Percentiles rank a stretch among this genome's conserved stretches.
phyloP scores from a whole-genome alignment of 2,797 vertebrate genomes.

The Xiphorhynchus erythropygius region DNA sequence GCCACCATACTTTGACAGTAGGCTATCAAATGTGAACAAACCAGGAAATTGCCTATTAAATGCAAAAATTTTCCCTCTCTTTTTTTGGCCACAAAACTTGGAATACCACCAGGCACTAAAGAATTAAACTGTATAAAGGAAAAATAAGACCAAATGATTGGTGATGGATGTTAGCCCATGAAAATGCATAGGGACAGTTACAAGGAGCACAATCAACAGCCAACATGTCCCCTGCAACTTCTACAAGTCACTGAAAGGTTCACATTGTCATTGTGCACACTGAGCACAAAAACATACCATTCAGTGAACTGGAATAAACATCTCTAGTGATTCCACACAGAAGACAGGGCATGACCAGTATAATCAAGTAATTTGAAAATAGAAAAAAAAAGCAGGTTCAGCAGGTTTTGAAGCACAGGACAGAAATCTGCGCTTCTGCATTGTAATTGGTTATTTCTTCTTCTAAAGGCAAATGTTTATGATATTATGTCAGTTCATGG shows the following conservation, averaged over 20 bases:
- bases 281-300: neutral
- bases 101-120: neutral
- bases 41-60: neutral
- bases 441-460: constrained; percentile 22
- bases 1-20: neutral
- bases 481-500: constrained; percentile 4
- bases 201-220: neutral
- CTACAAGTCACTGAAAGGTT: neutral
- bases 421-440: constrained; percentile 22
- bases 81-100: neutral
- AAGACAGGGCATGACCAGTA: neutral
- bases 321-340: neutral
- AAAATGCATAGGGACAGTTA: neutral
- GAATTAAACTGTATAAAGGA: neutral
- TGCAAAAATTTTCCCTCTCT: neutral
- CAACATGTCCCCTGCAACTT: neutral
- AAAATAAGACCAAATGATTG: neutral
- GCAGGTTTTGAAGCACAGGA: neutral
- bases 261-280: neutral
- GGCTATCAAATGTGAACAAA: neutral
- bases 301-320: neutral
- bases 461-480: constrained; percentile 40
- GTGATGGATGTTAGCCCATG: neutral
- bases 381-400: neutral
- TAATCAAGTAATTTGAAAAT: constrained; percentile 37